These are phyloP conservation scores for Neoaliturus tenellus DNA, from an alignment of 2,888 invertebrate genomes.

Conservation along the genomic window DNA sequence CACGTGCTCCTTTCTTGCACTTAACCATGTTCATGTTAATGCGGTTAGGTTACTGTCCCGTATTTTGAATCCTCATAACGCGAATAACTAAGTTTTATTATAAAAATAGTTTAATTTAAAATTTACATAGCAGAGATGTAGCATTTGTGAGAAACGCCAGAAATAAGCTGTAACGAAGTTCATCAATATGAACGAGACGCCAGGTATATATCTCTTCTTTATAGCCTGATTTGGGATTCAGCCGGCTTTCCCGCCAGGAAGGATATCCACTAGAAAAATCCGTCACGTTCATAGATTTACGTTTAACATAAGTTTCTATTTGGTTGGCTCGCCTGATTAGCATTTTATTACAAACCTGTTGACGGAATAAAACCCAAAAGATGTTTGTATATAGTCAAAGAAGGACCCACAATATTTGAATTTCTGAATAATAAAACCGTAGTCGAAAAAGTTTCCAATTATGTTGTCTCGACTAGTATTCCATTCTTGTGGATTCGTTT, in stretches of 20 bases:
- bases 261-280: conserved; percentile 1
- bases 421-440: background rate
- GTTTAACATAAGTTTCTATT: background rate
- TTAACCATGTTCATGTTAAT: no score
- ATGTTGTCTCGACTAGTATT: background rate
- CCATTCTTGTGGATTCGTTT: background rate
- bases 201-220: conserved; percentile 10
- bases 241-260: background rate
- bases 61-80: no score
- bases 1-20: no score
- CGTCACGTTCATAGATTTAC: conserved; percentile 9
- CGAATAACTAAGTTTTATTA: no score
- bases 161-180: background rate
- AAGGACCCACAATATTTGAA: background rate
- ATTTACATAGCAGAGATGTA: background rate
- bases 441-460: background rate
- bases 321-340: background rate
- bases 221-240: conserved; percentile 40
- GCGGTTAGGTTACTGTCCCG: no score
- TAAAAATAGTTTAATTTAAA: background rate
- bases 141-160: background rate
- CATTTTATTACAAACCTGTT: background rate
- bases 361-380: background rate
- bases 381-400: background rate
- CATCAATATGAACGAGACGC: conserved; percentile 37